Evolutionary conservation across 2,113 vertebrate genomes (phyloP), one percentile per base, ranked within the genome.

Genomic region (Clinocottus analis): DNA sequence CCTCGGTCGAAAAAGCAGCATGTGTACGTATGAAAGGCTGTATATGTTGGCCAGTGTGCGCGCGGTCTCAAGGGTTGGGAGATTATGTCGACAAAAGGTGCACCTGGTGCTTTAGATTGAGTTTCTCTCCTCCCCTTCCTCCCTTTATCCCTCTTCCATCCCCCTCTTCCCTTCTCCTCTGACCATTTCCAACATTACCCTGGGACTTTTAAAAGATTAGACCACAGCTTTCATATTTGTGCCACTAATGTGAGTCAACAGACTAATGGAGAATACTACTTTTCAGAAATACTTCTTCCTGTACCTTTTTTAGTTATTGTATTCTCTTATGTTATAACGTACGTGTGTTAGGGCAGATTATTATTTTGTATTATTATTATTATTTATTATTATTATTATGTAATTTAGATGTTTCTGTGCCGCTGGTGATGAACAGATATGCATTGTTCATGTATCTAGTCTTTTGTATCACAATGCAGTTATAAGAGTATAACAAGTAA

Each of bases 41-140:
- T 90, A 77, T 89, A 88, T 83, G 89, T 82, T 87, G 90, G 90
- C 89, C 89, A 70, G 87, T 87, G 89, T 82, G 87, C 37, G 74
- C 75, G 17, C 72, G 37, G 91, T 94, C 93, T 94, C 92, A 77
- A 93, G 93, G 92, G 92, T 91, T 85, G 82, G 83, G 91, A 94
- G 93, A 94, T 94, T 93, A 94, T 88, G 90, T 86, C 74, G 86
- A 94, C 93, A 94, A 94, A 94, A 91, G 92, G 90, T 92, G 92
- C 93, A 94, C 93, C 93, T 94, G 93, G 93, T 93, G 92, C 92
- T 92, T 93, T 92, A 93, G 93, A 93, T 94, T 94, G 90, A 93
- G 90, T 92, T 92, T 92, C 92, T 92, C 87, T 89, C 89, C 89
- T 91, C 89, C 90, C 90, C 85, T 91, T 85, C 78, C 85, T 87